Evolutionary conservation across 2,113 vertebrate species (phyloP), one percentile per base, ranked within the genome.

Genomic region (Ptilorrhoa leucosticta): DNA sequence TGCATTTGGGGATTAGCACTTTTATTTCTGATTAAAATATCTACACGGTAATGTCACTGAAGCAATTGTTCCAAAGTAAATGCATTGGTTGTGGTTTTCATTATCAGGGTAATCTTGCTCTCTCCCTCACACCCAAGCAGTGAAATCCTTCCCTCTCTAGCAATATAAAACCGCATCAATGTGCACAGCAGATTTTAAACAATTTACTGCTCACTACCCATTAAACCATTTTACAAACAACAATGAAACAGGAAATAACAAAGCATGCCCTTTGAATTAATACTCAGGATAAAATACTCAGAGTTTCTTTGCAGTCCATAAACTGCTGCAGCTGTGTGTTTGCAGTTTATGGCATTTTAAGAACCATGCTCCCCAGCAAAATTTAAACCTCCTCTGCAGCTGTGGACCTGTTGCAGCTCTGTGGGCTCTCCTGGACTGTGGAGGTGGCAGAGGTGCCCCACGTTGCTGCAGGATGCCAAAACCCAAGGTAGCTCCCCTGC

Each of bases 231-330:
- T 96, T 72, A 87, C 96, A 97, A 98, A 97, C 96, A 97, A 95
- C 97, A 97, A 94, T 96, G 96, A 90, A 83, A 90, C 94, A 96
- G 97, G 96, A 98, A 98, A 97, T 97, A 98, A 97, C 92, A 96
- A 97, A 95, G 80, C 96, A 94, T 72, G 89, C 94, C 93, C 97
- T 96, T 95, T 95, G 94, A 97, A 96, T 98, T 85, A 95, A 96
- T 94, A 75, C 89, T 94, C 54, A 83, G 81, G 93, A 91, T 93
- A 93, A 97, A 97, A 96, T 71, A 87, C 89, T 97, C 75, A 16
- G 88, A 73, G 83, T 95, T 97, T 91, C 95, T 94, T 96, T 50
- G 65, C 91, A 97, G 96, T 97, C 90, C 83, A 93, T 97, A 98
- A 98, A 97, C 90, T 66, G 54, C 92, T 96, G 95, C 97, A 97